Conservation (phyloP, 53 echinoderm and acorn worm species). For the Hippasteria phrygiana region DNA sequence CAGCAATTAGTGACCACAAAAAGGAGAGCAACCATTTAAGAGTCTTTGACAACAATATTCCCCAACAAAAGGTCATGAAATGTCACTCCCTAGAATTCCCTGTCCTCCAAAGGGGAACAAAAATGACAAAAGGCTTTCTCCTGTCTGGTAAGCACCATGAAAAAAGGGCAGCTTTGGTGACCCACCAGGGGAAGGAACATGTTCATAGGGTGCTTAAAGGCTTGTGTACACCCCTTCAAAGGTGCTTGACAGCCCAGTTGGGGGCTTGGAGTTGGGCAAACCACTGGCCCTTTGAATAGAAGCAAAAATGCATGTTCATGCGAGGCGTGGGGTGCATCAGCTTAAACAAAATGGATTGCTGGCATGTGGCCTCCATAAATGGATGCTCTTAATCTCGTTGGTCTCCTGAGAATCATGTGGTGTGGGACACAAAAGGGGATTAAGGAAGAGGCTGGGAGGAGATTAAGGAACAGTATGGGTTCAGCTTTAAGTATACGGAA, state of each 20-base stretch:
- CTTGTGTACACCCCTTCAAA: constrained; percentile 16
- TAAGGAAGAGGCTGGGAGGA: constrained; percentile 5
- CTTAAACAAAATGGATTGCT: constrained; percentile 1
- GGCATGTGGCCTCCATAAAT: constrained; percentile 24
- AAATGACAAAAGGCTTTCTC: constrained; percentile 14
- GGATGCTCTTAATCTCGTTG: constrained; percentile 18
- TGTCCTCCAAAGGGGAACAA: neutral
- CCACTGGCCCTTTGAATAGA: neutral
- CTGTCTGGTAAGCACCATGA: neutral
- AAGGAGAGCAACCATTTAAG: constrained; percentile 16
- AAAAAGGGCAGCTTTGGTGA: neutral
- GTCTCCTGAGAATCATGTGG: constrained; percentile 45
- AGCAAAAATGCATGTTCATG: constrained; percentile 31
- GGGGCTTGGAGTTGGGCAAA: neutral
- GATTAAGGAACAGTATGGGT: neutral
- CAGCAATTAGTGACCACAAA: constrained; percentile 32
- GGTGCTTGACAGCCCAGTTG: neutral
- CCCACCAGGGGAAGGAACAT: neutral
- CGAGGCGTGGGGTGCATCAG: neutral
- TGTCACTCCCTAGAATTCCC: constrained; percentile 4
- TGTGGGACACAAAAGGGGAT: constrained; percentile 1
- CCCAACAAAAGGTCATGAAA: neutral
- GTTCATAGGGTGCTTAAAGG: constrained; percentile 47
- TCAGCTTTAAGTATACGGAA: constrained; percentile 4
- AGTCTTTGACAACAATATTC: constrained; percentile 23